A percentile compares a stretch with the other conserved stretches of the same genome.
These are phyloP conservation scores for Pangasius macronema DNA, from an alignment of 2,797 vertebrate species.

Conservation along the genomic window DNA sequence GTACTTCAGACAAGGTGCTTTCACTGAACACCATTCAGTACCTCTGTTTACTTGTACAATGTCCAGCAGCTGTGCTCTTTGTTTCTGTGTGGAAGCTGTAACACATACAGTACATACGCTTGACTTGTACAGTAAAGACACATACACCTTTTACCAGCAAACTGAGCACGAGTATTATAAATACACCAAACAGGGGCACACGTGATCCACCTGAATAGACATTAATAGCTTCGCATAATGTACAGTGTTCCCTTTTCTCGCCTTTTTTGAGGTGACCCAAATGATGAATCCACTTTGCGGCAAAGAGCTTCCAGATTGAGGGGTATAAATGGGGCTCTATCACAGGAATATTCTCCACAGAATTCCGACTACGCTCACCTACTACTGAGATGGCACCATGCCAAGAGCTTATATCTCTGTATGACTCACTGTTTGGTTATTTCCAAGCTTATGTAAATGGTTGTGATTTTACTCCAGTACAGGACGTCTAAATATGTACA, in stretches of 20 bases:
- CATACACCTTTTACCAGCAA: background rate
- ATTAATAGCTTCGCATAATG: slow-evolving; percentile 43
- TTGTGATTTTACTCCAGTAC: slow-evolving; percentile 4
- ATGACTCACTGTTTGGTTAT: slow-evolving; percentile 40
- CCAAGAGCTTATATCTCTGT: slow-evolving; percentile 13
- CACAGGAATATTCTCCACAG: slow-evolving; percentile 63
- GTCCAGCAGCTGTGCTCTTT: background rate
- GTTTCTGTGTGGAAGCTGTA: background rate
- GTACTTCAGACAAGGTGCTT: background rate
- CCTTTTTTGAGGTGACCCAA: slow-evolving; percentile 61
- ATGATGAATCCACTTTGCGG: slow-evolving; percentile 60
- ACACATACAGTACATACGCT: background rate
- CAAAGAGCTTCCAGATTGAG: slow-evolving; percentile 60
- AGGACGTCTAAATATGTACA: slow-evolving; percentile 2
- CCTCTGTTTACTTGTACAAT: background rate
- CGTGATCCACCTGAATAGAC: slow-evolving; percentile 37
- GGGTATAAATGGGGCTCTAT: slow-evolving; percentile 68
- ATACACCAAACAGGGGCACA: slow-evolving; percentile 1
- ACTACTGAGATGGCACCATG: background rate
- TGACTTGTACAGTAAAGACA: background rate
- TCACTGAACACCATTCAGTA: background rate
- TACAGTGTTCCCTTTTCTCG: slow-evolving; percentile 48
- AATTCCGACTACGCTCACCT: slow-evolving; percentile 41
- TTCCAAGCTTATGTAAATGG: slow-evolving; percentile 32
- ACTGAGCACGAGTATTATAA: background rate